Conservation (phyloP, 2,113 vertebrate genomes). For the Mastomys coucha region DNA sequence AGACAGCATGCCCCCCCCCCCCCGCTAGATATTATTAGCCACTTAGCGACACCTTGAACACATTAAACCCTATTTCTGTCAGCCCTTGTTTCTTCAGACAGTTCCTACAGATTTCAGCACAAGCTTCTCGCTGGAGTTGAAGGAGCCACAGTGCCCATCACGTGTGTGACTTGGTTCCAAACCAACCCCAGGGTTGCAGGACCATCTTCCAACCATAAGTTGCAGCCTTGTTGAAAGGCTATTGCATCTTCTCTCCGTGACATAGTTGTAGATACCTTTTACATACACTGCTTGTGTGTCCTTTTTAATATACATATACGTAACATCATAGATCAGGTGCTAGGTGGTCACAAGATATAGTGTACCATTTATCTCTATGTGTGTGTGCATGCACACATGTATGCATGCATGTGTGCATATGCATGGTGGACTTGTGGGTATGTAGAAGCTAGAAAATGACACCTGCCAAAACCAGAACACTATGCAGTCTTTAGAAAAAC, state of each 20-base stretch:
- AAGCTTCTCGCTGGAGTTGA: background rate
- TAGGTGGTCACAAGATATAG: background rate
- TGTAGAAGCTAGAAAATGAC: background rate
- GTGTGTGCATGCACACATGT: background rate
- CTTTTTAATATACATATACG: background rate
- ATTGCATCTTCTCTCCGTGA: background rate
- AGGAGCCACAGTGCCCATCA: background rate
- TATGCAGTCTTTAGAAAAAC: background rate
- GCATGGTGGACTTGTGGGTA: background rate
- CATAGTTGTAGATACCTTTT: background rate
- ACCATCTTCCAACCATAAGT: background rate
- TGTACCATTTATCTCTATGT: background rate
- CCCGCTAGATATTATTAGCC: conserved; percentile 50
- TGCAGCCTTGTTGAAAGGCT: background rate
- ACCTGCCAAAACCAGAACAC: background rate
- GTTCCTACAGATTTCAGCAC: background rate
- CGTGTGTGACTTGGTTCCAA: background rate
- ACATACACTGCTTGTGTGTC: background rate
- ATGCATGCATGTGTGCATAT: background rate
- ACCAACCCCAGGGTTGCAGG: background rate
- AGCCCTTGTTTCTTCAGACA: background rate
- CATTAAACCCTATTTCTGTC: background rate
- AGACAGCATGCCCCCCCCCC: background rate
- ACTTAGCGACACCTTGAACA: background rate
- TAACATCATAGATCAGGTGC: background rate